phyloP scores from a whole-genome alignment of 2,797 vertebrate species.

The Petrocephalus schoutedeni region DNA sequence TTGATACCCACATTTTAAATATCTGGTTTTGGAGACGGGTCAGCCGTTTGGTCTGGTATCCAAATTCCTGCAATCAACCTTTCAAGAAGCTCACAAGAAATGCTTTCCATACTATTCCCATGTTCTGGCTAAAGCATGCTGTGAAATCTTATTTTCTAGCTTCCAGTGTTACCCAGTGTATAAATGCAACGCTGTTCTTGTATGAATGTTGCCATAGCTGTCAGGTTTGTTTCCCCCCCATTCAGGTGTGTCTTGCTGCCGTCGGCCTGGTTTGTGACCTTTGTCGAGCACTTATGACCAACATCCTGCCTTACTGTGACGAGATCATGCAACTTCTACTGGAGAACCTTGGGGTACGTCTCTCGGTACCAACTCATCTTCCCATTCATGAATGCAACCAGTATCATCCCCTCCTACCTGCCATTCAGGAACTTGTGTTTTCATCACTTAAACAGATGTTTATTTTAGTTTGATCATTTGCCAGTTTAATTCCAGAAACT shows the following conservation, averaged over 20 bases:
- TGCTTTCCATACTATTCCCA: not conserved
- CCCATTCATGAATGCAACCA: not conserved
- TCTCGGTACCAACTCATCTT: not conserved
- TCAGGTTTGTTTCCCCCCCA: not conserved
- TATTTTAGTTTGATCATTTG: not conserved
- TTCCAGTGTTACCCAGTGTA: not conserved
- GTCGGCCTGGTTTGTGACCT: conserved; percentile 94
- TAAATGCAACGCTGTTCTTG: not conserved
- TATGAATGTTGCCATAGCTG: not conserved
- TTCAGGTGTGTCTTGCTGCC: conserved; percentile 87
- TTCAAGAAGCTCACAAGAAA: not conserved
- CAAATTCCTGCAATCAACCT: not conserved
- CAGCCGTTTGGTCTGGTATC: not conserved
- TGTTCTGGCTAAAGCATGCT: not conserved
- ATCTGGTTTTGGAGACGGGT: not conserved
- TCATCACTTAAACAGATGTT: not conserved
- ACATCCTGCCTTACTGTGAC: conserved; percentile 92
- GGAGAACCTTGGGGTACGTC: conserved; percentile 91
- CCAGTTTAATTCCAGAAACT: not conserved
- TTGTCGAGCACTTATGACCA: conserved; percentile 85
- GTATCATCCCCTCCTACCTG: not conserved
- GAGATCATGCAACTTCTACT: conserved; percentile 96
- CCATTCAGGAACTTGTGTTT: not conserved
- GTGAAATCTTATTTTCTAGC: not conserved
- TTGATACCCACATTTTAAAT: not conserved